A percentile compares a stretch with the other conserved stretches of the same genome.
These are phyloP conservation scores for Eonycteris spelaea DNA, from an alignment of 2,113 vertebrate genomes.

Conservation along the genomic window DNA sequence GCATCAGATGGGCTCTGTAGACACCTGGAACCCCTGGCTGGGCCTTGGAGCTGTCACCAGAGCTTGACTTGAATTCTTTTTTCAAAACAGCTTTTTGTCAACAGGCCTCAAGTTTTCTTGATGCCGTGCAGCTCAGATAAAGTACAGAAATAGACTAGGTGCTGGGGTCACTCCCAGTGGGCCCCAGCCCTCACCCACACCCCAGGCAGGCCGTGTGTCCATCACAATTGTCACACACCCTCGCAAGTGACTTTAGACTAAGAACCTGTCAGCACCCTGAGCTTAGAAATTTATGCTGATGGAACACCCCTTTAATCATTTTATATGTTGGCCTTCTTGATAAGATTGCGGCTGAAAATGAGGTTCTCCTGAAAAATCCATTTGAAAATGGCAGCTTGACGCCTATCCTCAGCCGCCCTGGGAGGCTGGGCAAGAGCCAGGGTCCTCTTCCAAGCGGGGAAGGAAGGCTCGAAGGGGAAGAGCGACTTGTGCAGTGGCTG, in stretches of 20 bases:
- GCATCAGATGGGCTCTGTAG: not conserved
- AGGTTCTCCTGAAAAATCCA: not conserved
- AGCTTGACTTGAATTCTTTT: not conserved
- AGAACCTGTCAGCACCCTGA: not conserved
- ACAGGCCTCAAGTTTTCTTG: not conserved
- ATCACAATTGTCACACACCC: not conserved
- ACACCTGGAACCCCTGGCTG: not conserved
- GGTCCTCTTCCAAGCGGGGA: not conserved
- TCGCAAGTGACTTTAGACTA: not conserved
- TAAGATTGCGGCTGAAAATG: not conserved
- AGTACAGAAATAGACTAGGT: not conserved
- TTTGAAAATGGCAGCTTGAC: not conserved
- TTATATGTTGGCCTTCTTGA: not conserved
- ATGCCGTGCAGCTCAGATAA: not conserved
- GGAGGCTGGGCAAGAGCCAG: not conserved
- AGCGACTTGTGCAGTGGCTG: not conserved
- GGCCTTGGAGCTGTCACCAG: not conserved
- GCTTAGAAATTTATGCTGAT: not conserved
- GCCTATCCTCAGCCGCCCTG: not conserved
- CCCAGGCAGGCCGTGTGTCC: not conserved
- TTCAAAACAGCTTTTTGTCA: not conserved
- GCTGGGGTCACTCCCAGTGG: not conserved
- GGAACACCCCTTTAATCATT: not conserved
- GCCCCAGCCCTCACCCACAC: not conserved
- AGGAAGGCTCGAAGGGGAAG: not conserved